A percentile compares a stretch with the other conserved stretches of the same genome.
These are phyloP conservation scores for Fistularia tabacaria DNA, from an alignment of 2,797 vertebrate genomes.

Conservation along the genomic window DNA sequence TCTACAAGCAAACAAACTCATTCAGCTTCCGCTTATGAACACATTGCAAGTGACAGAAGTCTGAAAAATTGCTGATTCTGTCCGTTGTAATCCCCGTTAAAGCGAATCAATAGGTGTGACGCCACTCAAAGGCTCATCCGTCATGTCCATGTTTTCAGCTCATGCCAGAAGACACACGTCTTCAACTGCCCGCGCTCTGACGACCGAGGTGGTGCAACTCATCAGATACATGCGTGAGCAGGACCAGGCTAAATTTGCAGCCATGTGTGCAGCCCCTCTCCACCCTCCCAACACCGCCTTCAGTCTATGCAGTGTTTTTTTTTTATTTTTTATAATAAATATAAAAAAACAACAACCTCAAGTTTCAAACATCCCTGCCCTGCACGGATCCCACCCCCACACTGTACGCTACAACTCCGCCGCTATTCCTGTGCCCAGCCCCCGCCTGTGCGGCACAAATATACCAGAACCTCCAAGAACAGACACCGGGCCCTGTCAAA, in stretches of 20 bases:
- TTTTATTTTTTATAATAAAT: no score
- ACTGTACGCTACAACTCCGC: constrained; percentile 71
- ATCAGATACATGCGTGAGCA: constrained; percentile 70
- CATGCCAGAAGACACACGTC: constrained; percentile 57
- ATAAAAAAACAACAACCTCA: constrained; percentile 35
- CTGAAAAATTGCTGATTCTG: no score
- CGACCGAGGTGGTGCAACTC: constrained; percentile 70
- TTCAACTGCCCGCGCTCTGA: constrained; percentile 73
- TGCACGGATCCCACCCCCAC: constrained; percentile 68
- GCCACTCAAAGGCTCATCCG: background rate
- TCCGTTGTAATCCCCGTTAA: no score
- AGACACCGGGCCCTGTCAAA: constrained; percentile 71
- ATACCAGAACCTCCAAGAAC: constrained; percentile 74
- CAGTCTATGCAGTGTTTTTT: constrained; percentile 56
- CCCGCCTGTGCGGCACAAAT: constrained; percentile 61
- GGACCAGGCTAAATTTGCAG: constrained; percentile 73
- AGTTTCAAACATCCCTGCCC: constrained; percentile 57
- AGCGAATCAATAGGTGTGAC: background rate
- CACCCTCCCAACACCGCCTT: constrained; percentile 30
- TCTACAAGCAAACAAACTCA: no score
- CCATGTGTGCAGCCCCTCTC: constrained; percentile 69
- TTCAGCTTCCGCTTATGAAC: no score
- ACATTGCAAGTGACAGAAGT: no score
- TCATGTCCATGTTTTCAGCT: constrained; percentile 14
- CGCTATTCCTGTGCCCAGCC: constrained; percentile 71